Evolutionary conservation across 2,797 vertebrate genomes (phyloP).

Genomic region (Muscicapa comitata): DNA sequence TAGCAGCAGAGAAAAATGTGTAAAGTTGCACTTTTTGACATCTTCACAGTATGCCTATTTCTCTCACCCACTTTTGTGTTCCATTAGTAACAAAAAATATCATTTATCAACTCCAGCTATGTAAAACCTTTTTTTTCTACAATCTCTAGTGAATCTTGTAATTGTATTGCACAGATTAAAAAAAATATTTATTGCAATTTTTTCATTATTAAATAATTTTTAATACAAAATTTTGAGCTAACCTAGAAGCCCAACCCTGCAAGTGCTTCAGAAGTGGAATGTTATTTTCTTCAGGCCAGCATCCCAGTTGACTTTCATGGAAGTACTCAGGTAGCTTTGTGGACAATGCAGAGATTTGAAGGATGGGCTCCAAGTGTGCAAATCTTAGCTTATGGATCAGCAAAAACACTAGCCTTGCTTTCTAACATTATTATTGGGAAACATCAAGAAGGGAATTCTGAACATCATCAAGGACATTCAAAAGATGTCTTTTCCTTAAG

Average conservation of each 20-base stretch:
- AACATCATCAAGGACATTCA: neutral
- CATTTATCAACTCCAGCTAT: constrained; percentile 37
- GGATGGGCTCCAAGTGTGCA: constrained; percentile 58
- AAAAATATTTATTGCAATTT: constrained; percentile 39
- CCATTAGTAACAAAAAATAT: constrained; percentile 60
- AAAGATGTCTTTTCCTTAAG: neutral
- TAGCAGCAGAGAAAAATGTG: constrained; percentile 60
- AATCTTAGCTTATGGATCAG: constrained; percentile 57
- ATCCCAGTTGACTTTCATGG: neutral
- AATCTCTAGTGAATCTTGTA: constrained; percentile 51
- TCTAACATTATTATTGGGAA: constrained; percentile 35
- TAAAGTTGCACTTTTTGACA: constrained; percentile 68
- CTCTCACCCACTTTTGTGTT: constrained; percentile 60
- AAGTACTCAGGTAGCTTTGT: constrained; percentile 1
- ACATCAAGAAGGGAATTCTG: neutral
- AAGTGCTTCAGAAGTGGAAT: constrained; percentile 30
- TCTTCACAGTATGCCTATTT: constrained; percentile 68
- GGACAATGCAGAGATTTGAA: neutral
- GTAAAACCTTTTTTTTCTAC: constrained; percentile 45
- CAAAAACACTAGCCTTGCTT: constrained; percentile 1
- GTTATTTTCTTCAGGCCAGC: neutral
- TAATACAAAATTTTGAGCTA: constrained; percentile 31
- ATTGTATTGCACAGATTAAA: constrained; percentile 63
- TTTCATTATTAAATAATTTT: constrained; percentile 62
- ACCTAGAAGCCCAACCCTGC: constrained; percentile 45